These are phyloP conservation scores for Herminia tarsipennalis DNA, from an alignment of 2,888 invertebrate genomes.

Conservation along the genomic window DNA sequence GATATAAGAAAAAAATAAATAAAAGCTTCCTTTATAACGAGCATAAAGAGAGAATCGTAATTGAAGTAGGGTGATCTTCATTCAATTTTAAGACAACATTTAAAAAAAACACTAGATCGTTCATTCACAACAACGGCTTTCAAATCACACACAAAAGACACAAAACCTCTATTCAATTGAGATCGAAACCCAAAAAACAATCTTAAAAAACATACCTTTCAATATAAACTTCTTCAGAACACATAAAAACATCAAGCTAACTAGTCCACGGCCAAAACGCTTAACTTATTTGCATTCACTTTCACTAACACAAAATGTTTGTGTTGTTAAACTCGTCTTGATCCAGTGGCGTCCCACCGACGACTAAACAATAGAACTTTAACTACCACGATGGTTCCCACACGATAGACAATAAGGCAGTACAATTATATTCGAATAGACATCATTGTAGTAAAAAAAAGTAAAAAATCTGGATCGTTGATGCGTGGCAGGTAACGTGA, in stretches of 20 bases:
- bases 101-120: too few relatives aligned
- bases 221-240: not conserved
- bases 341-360: constrained; percentile 1
- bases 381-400: constrained; percentile 39
- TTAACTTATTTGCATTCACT: not conserved
- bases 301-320: constrained; percentile 6
- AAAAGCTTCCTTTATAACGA: too few relatives aligned
- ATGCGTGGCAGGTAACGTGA: constrained; percentile 36
- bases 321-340: constrained; percentile 1
- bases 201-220: not conserved
- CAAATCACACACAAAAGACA: too few relatives aligned
- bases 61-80: too few relatives aligned
- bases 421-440: constrained; percentile 50
- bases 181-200: too few relatives aligned
- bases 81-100: too few relatives aligned
- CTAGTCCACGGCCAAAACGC: not conserved
- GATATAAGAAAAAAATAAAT: too few relatives aligned
- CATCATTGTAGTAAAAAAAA: constrained; percentile 44
- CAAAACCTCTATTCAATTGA: too few relatives aligned
- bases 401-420: constrained; percentile 47
- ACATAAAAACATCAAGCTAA: not conserved
- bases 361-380: constrained; percentile 32
- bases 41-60: too few relatives aligned
- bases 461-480: constrained; percentile 25
- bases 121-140: too few relatives aligned